These are phyloP conservation scores for Kuschelorhynchus macadamiae DNA, from an alignment of 2,888 invertebrate genomes.

Conservation along the genomic window DNA sequence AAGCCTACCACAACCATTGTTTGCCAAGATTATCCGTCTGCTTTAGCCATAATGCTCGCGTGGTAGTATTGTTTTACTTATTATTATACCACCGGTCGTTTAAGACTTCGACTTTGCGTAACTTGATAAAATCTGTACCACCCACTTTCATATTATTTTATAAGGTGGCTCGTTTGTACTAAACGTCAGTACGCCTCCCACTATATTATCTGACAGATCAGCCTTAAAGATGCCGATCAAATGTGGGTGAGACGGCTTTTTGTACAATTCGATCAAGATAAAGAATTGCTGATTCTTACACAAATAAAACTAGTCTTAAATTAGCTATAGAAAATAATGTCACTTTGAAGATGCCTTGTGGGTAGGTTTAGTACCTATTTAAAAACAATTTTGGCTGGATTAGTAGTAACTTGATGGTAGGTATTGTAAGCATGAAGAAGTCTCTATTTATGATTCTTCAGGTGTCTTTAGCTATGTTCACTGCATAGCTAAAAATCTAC, in stretches of 20 bases:
- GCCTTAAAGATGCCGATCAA: conserved; percentile 38
- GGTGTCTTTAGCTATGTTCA: too few relatives aligned
- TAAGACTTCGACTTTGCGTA: conserved; percentile 45
- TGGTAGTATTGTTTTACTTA: conserved; percentile 49
- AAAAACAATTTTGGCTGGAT: too few relatives aligned
- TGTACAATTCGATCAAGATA: conserved; percentile 2
- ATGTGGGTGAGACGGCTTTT: conserved; percentile 39
- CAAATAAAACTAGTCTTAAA: background rate
- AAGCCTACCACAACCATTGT: conserved; percentile 46
- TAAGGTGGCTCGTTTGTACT: conserved; percentile 46
- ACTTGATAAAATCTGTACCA: conserved; percentile 48
- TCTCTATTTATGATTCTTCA: too few relatives aligned
- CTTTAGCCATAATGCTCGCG: conserved; percentile 41
- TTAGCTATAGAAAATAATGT: too few relatives aligned
- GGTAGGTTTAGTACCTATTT: too few relatives aligned
- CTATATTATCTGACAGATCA: conserved; percentile 41
- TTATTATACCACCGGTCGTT: conserved; percentile 43
- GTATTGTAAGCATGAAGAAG: too few relatives aligned
- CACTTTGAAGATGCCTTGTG: too few relatives aligned
- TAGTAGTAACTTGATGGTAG: too few relatives aligned
- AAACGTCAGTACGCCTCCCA: conserved; percentile 41
- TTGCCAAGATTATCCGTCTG: conserved; percentile 43
- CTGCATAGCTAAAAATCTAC: too few relatives aligned
- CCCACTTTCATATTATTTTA: conserved; percentile 49
- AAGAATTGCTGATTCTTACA: conserved; percentile 12